Conservation (phyloP, 2,888 invertebrate species). For the Eulithis prunata region DNA sequence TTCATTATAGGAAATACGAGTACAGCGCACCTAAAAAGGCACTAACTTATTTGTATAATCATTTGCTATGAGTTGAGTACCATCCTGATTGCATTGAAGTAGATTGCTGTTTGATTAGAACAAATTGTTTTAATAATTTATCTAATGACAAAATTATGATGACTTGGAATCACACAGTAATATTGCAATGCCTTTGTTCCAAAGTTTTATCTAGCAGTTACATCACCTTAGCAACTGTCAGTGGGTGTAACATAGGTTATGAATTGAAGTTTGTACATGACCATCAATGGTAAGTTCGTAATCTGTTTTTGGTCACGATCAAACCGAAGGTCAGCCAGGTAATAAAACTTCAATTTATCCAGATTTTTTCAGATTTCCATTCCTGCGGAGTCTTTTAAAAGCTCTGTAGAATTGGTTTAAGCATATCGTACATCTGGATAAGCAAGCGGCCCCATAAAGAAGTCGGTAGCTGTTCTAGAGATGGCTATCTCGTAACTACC, state of each 20-base stretch:
- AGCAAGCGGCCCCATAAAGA: slow-evolving; percentile 73
- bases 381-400: slow-evolving; percentile 41
- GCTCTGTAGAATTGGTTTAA: slow-evolving; percentile 64
- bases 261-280: slow-evolving; percentile 23
- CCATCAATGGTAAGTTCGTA: slow-evolving; percentile 39
- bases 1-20: slow-evolving; percentile 47
- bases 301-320: slow-evolving; percentile 61
- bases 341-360: slow-evolving; percentile 56
- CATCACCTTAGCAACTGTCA: slow-evolving; percentile 16
- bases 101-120: slow-evolving; percentile 20
- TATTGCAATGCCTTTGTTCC: slow-evolving; percentile 30
- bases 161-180: slow-evolving; percentile 6
- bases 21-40: slow-evolving; percentile 42
- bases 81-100: slow-evolving; percentile 35
- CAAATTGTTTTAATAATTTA: slow-evolving; percentile 19
- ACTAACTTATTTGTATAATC: slow-evolving; percentile 33
- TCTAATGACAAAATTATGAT: slow-evolving; percentile 9
- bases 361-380: slow-evolving; percentile 1
- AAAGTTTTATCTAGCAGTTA: slow-evolving; percentile 19
- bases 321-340: slow-evolving; percentile 59
- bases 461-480: slow-evolving; percentile 60
- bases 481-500: slow-evolving; percentile 75
- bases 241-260: slow-evolving; percentile 22
- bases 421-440: slow-evolving; percentile 66
- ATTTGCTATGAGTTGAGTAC: slow-evolving; percentile 28